Base-by-base conservation (phyloP, 2,888 invertebrate genomes). In the Lithophane socia region DNA sequence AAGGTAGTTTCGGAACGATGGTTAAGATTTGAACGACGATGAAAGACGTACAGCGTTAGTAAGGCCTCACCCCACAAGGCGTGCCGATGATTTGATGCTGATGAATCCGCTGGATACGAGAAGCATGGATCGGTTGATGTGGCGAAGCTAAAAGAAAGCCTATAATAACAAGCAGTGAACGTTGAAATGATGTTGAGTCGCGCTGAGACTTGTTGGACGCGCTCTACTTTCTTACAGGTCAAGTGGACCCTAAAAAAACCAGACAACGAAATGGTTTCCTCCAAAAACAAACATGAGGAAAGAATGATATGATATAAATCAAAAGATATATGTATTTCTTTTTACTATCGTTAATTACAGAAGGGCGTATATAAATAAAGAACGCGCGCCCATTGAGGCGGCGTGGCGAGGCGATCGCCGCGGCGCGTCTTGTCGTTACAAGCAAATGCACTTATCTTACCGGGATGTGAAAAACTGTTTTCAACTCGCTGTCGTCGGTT, bases 361-460 rank as follows among this genome's bases (percentile, higher is more conserved):
- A 94, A 94, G 94, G 93, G 94, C 94, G 94, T 95, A 95, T 94
- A 96, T 96, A 96, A 96, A 96, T 96, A 95, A 95, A 95, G 94
- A 93, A 94, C 92, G 93, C 91, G 92, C 94, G 93, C 91, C 94
- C 94, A 95, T 94, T 93, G 94, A 94, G 93, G 93, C 95, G 93
- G 93, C 90, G 90, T 91, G 91, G 93, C 92, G 92, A 92, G 91
- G 92, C 94, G 94, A 93, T 92, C 95, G 89, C 95, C 91, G 93
- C 93, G 94, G 91, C 94, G 94, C 94, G 95, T 93, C 96, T 91
- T 94, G 96, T 95, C 92, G 93, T 93, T 94, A 97, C 97, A 97
- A 96, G 97, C 94, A 96, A 97, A 97, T 96, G 97, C 97, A 97
- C 97, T 97, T 97, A 97, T 96, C 95, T 96, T 92, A 94, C 94